These are phyloP conservation scores for Micronycteris hirsuta DNA, from an alignment of 2,113 vertebrate genomes.

Conservation along the genomic window DNA sequence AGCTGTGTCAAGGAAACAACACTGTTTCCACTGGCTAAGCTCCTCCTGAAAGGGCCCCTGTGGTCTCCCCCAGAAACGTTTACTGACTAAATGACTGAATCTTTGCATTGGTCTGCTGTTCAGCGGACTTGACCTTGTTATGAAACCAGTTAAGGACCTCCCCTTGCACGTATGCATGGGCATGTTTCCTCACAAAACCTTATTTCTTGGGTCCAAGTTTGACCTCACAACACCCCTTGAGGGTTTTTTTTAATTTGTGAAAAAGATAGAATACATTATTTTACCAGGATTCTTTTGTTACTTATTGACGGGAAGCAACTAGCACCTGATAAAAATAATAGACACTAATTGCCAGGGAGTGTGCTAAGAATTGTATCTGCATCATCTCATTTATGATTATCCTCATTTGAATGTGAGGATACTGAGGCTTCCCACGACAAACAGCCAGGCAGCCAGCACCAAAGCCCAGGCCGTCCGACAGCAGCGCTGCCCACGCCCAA, in stretches of 20 bases:
- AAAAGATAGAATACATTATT: neutral
- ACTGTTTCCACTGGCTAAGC: neutral
- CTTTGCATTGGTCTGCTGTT: neutral
- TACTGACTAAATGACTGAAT: neutral
- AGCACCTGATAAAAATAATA: neutral
- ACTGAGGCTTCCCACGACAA: neutral
- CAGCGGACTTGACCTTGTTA: neutral
- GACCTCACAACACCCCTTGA: neutral
- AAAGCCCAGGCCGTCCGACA: neutral
- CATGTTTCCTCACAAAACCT: neutral
- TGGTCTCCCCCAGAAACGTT: rapidly evolving
- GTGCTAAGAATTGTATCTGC: neutral
- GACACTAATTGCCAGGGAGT: neutral
- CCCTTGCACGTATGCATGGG: no score
- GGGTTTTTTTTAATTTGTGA: neutral
- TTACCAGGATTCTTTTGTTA: neutral
- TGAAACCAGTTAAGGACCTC: neutral
- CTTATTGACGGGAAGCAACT: neutral
- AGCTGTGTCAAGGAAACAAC: neutral
- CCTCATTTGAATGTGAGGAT: neutral
- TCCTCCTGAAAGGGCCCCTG: neutral
- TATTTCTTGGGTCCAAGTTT: neutral
- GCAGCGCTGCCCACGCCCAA: neutral
- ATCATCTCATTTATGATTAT: neutral
- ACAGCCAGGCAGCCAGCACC: neutral